These are phyloP conservation scores for Plagodis pulveraria DNA, from an alignment of 2,888 invertebrate species.

Conservation along the genomic window DNA sequence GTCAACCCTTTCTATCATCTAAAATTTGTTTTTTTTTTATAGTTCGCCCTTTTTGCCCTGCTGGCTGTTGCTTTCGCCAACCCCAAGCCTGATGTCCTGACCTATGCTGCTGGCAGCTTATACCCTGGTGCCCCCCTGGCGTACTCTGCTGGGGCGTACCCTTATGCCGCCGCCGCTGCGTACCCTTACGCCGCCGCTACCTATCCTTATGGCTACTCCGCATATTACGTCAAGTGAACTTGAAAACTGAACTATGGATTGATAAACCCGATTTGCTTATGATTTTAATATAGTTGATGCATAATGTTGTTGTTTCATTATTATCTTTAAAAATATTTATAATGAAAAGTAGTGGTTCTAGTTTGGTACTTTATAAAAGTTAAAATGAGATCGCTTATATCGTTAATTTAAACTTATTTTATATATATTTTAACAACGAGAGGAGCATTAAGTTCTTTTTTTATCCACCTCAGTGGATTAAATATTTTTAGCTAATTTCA, in stretches of 20 bases:
- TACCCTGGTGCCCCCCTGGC: slow-evolving; percentile 55
- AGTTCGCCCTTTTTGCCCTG: slow-evolving; percentile 83
- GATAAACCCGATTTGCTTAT: slow-evolving; percentile 54
- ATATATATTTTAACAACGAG: no score
- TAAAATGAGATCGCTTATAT: no score
- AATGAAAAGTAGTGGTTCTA: no score
- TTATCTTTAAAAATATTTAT: no score
- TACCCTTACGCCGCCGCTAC: slow-evolving; percentile 50
- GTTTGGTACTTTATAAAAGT: no score
- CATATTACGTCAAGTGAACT: slow-evolving; percentile 53
- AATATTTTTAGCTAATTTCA: no score
- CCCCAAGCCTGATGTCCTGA: slow-evolving; percentile 69
- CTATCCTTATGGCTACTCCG: slow-evolving; percentile 52
- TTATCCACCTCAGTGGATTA: no score
- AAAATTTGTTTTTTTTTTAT: no score
- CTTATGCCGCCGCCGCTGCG: slow-evolving; percentile 51
- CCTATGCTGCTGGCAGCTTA: slow-evolving; percentile 64
- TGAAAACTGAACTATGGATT: slow-evolving; percentile 35
- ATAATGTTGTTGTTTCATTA: slow-evolving; percentile 52
- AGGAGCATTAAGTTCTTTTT: no score
- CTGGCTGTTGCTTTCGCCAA: slow-evolving; percentile 84
- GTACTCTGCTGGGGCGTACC: slow-evolving; percentile 40
- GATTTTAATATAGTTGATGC: slow-evolving; percentile 58
- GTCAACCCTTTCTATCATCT: no score
- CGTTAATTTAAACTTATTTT: no score